Conservation (phyloP, 2,888 invertebrate genomes). For the Lathronympha strigana region DNA sequence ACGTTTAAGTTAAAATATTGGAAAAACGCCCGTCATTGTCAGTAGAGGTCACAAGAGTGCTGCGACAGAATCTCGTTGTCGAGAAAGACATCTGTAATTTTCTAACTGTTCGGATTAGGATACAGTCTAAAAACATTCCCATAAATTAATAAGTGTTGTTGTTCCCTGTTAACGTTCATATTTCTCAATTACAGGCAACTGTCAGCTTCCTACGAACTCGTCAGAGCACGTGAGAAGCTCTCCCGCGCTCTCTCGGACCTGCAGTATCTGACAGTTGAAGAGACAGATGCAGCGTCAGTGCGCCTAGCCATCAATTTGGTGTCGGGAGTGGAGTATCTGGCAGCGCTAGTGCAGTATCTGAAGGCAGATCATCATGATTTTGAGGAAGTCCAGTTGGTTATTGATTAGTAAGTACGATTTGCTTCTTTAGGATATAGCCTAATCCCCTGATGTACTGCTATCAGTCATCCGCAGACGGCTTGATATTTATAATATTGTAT, state of each 20-base stretch:
- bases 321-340: constrained; percentile 58
- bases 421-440: too few species aligned
- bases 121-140: too few species aligned
- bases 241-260: constrained; percentile 25
- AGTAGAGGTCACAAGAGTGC: too few species aligned
- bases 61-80: too few species aligned
- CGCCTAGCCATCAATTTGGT: constrained; percentile 55
- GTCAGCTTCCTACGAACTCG: constrained; percentile 63
- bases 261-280: constrained; percentile 13
- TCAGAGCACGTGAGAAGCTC: constrained; percentile 64
- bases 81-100: too few species aligned
- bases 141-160: too few species aligned
- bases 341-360: constrained; percentile 60
- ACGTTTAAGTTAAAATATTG: too few species aligned
- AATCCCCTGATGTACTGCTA: too few species aligned
- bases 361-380: constrained; percentile 58
- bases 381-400: constrained; percentile 53
- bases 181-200: constrained; percentile 62
- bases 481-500: too few species aligned
- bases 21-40: too few species aligned
- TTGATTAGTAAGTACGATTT: constrained; percentile 58
- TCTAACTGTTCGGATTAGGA: too few species aligned
- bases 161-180: background rate
- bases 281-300: constrained; percentile 42
- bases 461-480: too few species aligned